phyloP scores from a whole-genome alignment of 2,797 vertebrate genomes.

The Potorous gilbertii region DNA sequence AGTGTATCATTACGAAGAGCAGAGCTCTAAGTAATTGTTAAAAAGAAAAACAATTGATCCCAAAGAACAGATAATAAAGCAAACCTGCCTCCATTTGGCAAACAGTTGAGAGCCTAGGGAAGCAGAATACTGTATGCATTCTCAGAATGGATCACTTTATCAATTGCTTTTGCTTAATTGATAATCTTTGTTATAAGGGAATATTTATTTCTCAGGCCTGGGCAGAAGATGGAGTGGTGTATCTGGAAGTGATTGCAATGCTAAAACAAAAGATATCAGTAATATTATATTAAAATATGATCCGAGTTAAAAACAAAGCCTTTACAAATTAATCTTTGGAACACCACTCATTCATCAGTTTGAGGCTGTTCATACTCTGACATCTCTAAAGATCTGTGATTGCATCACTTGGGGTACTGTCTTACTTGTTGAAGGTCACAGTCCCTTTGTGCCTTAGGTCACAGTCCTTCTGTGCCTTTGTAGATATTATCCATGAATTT shows the following conservation, averaged over 20 bases:
- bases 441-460: not conserved
- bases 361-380: not conserved
- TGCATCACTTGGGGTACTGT: not conserved
- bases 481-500: not conserved
- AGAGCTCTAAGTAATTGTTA: not conserved
- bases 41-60: not conserved
- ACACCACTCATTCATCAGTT: not conserved
- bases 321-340: not conserved
- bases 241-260: not conserved
- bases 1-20: not conserved
- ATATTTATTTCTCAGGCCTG: not conserved
- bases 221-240: not conserved
- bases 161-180: not conserved
- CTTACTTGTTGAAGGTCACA: not conserved
- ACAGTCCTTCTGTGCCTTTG: not conserved
- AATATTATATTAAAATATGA: not conserved
- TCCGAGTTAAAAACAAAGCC: not conserved
- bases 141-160: not conserved
- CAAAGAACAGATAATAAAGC: not conserved
- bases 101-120: not conserved
- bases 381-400: not conserved
- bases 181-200: not conserved
- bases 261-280: not conserved
- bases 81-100: not conserved
- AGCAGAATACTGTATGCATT: not conserved